Conservation (phyloP, 1,140 invertebrate genomes). For the Heliothis virescens region DNA sequence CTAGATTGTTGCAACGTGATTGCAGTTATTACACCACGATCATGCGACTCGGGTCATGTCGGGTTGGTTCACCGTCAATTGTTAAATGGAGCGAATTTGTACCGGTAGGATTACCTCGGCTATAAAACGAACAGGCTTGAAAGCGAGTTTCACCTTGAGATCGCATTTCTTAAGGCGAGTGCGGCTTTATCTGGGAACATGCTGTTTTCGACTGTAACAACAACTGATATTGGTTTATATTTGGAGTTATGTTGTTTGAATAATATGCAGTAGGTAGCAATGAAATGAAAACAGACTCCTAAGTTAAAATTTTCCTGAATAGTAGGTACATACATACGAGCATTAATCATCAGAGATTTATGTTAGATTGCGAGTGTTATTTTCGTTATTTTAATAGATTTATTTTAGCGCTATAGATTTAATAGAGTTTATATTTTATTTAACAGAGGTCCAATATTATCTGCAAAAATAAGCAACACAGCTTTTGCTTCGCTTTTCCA, state of each 20-base stretch:
- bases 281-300: too few relatives aligned
- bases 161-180: conserved; percentile 21
- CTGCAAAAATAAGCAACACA: too few relatives aligned
- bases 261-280: not conserved
- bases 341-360: too few relatives aligned
- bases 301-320: too few relatives aligned
- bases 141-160: conserved; percentile 41
- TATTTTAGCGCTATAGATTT: too few relatives aligned
- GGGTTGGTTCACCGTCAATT: conserved; percentile 25
- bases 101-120: conserved; percentile 16
- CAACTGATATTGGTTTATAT: not conserved
- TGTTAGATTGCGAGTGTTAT: too few relatives aligned
- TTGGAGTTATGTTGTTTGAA: not conserved
- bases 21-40: conserved; percentile 6
- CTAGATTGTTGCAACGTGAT: conserved; percentile 36
- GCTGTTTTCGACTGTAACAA: conserved; percentile 30
- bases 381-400: too few relatives aligned
- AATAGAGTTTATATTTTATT: too few relatives aligned
- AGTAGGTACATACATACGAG: too few relatives aligned
- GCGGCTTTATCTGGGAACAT: conserved; percentile 15
- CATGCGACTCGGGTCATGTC: conserved; percentile 12
- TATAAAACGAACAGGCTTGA: conserved; percentile 35
- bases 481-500: too few relatives aligned
- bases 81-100: conserved; percentile 23
- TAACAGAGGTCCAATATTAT: too few relatives aligned